Evolutionary conservation across 1,140 invertebrate species (phyloP).

Genomic region (Gonioctena quinquepunctata): DNA sequence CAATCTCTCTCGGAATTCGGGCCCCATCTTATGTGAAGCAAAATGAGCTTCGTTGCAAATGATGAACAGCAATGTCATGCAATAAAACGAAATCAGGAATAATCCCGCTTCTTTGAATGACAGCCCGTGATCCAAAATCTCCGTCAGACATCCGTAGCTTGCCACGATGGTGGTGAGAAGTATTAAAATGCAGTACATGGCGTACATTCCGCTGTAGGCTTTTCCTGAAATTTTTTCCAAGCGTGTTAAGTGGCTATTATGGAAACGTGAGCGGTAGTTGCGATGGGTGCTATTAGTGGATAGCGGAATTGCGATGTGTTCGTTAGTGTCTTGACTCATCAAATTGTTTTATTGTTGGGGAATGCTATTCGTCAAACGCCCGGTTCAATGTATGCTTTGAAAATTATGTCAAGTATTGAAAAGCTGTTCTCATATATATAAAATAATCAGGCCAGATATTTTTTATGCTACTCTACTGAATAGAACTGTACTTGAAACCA

Average conservation of each 20-base stretch:
- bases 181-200: conserved; percentile 70
- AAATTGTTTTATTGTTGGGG: too few relatives aligned
- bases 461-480: too few relatives aligned
- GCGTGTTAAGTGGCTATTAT: background rate
- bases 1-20: conserved; percentile 66
- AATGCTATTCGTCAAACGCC: too few relatives aligned
- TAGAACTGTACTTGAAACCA: too few relatives aligned
- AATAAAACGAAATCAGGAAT: conserved; percentile 69
- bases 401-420: too few relatives aligned
- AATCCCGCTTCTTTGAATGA: conserved; percentile 71
- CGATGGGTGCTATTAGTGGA: background rate
- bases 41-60: conserved; percentile 72
- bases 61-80: conserved; percentile 67
- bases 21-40: conserved; percentile 66
- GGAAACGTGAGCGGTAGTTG: background rate
- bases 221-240: conserved; percentile 53
- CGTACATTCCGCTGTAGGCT: conserved; percentile 73
- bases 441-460: too few relatives aligned
- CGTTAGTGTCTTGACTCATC: too few relatives aligned
- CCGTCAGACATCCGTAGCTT: conserved; percentile 67
- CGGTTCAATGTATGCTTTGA: too few relatives aligned
- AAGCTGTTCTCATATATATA: too few relatives aligned
- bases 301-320: background rate
- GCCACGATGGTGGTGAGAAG: conserved; percentile 72
- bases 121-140: conserved; percentile 69